Evolutionary conservation across 1,140 invertebrate species (phyloP).

Genomic region (Caligus rogercresseyi): DNA sequence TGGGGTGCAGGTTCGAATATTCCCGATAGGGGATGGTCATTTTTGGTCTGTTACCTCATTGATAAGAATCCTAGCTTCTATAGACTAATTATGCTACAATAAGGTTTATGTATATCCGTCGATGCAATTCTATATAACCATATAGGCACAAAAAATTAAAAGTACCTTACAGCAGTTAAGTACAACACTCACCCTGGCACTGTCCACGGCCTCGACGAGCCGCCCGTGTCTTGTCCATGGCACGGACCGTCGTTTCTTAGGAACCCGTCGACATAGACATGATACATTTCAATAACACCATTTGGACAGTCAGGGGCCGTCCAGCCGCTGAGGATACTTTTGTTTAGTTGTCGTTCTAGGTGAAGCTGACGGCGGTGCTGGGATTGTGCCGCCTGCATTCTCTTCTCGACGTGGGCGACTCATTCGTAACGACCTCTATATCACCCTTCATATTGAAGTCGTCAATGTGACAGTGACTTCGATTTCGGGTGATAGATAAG

Average conservation of each 20-base stretch:
- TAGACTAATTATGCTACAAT: no score
- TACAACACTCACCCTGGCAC: constrained; percentile 59
- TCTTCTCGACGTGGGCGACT: constrained; percentile 2
- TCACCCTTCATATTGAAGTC: background rate
- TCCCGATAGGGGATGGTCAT: no score
- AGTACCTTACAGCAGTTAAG: no score
- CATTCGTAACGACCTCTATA: constrained; percentile 13
- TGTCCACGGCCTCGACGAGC: constrained; percentile 92
- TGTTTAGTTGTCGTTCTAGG: constrained; percentile 92
- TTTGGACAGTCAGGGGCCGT: constrained; percentile 49
- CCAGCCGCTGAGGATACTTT: constrained; percentile 73
- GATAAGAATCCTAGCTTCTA: no score
- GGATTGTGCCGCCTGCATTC: constrained; percentile 43
- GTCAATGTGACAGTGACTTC: constrained; percentile 6
- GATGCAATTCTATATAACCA: no score
- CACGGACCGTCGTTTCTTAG: constrained; percentile 86
- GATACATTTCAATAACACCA: constrained; percentile 68
- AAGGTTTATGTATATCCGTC: no score
- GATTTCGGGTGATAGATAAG: constrained; percentile 6
- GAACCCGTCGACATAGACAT: constrained; percentile 92
- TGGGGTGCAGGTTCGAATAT: background rate
- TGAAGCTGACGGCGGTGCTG: constrained; percentile 84
- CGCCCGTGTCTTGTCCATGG: constrained; percentile 80
- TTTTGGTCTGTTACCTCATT: no score
- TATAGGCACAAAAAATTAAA: no score